Percentiles rank a stretch among this genome's conserved stretches.
These are phyloP conservation scores for Callopanchax toddi DNA, from an alignment of 2,113 vertebrate genomes.

Conservation along the genomic window DNA sequence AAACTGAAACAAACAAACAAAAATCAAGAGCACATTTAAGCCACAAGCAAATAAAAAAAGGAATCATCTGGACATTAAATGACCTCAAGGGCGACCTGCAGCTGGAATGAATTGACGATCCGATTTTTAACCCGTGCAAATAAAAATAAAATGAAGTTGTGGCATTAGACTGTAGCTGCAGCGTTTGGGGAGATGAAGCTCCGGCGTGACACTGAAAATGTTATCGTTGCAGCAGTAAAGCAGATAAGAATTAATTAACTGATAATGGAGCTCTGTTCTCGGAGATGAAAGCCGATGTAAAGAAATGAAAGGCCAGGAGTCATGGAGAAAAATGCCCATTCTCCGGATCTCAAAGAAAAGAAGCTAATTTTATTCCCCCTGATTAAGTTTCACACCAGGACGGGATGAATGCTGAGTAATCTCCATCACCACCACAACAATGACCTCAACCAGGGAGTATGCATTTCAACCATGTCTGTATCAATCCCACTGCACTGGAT, in stretches of 20 bases:
- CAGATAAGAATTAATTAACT: slow-evolving; percentile 76
- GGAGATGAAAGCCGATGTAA: slow-evolving; percentile 53
- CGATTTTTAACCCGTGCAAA: slow-evolving; percentile 7
- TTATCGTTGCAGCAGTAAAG: slow-evolving; percentile 54
- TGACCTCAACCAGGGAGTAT: slow-evolving; percentile 19
- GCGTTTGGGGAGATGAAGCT: slow-evolving; percentile 40
- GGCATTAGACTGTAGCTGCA: slow-evolving; percentile 24
- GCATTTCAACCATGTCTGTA: slow-evolving; percentile 41
- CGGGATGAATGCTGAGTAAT: slow-evolving; percentile 41
- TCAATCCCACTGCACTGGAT: slow-evolving; percentile 13
- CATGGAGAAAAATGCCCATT: slow-evolving; percentile 50
- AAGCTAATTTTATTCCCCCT: slow-evolving; percentile 60
- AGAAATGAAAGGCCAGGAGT: slow-evolving; percentile 47
- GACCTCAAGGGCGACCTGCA: slow-evolving; percentile 42
- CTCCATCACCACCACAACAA: slow-evolving; percentile 47
- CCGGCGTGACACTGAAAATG: slow-evolving; percentile 50
- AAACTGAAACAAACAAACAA: slow-evolving; percentile 47
- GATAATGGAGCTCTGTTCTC: slow-evolving; percentile 64
- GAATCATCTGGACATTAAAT: slow-evolving; percentile 43
- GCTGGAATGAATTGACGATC: slow-evolving; percentile 33
- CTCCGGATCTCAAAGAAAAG: slow-evolving; percentile 52
- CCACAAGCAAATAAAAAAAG: slow-evolving; percentile 26
- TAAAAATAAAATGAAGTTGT: slow-evolving; percentile 25
- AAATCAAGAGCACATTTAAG: slow-evolving; percentile 47
- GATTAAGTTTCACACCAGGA: slow-evolving; percentile 52